phyloP scores from a whole-genome alignment of 2,797 vertebrate species.

The Anisognathus igniventris region DNA sequence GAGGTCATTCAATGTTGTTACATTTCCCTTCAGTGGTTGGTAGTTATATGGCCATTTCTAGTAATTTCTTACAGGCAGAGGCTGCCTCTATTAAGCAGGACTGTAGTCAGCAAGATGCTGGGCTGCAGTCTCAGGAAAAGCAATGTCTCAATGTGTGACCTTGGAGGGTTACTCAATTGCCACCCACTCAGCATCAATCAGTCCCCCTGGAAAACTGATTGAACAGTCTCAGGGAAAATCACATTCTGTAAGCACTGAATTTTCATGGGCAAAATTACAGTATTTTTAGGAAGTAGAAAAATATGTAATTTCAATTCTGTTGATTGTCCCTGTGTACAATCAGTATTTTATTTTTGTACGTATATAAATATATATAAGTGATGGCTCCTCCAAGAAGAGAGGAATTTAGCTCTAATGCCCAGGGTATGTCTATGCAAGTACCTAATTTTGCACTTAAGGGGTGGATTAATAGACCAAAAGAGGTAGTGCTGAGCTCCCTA shows the following conservation, averaged over 20 bases:
- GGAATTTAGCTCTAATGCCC: background rate
- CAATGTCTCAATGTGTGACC: background rate
- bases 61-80: background rate
- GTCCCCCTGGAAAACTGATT: background rate
- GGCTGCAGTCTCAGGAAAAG: background rate
- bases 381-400: background rate
- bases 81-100: background rate
- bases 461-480: background rate
- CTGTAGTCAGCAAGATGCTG: background rate
- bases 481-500: background rate
- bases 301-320: background rate
- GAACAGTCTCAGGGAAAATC: background rate
- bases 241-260: background rate
- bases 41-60: background rate
- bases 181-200: background rate
- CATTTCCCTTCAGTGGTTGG: background rate
- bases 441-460: background rate
- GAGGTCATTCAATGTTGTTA: background rate
- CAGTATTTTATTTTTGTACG: background rate
- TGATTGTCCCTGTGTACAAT: background rate
- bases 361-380: background rate
- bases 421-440: background rate
- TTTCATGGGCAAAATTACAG: background rate
- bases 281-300: background rate
- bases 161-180: background rate